Evolutionary conservation across 1,140 invertebrate genomes (phyloP).

Genomic region (Ceratina australensis): DNA sequence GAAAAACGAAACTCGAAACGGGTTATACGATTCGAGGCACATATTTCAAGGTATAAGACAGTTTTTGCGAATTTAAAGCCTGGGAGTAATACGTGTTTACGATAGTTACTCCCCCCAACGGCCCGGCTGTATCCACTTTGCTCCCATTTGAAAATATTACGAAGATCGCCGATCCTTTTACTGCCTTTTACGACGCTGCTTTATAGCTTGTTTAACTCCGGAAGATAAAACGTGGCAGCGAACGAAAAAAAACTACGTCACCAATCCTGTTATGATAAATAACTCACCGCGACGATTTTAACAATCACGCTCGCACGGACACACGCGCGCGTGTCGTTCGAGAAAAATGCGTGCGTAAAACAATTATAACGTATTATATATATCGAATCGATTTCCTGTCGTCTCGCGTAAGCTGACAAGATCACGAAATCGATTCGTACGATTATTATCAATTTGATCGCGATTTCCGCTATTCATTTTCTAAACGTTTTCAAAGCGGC

Average conservation of each 20-base stretch:
- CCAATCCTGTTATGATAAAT: not conserved
- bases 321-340: too few species aligned
- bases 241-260: not conserved
- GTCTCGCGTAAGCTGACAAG: not conserved
- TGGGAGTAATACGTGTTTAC: not conserved
- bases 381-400: not conserved
- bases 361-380: not conserved
- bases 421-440: conserved; percentile 14
- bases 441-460: conserved; percentile 34
- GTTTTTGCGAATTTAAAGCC: too few species aligned
- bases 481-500: conserved; percentile 12
- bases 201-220: conserved; percentile 4
- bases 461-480: not conserved
- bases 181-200: conserved; percentile 5
- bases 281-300: not conserved
- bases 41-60: too few species aligned
- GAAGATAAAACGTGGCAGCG: not conserved
- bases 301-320: too few species aligned
- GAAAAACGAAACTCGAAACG: too few species aligned
- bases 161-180: not conserved
- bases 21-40: too few species aligned
- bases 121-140: not conserved
- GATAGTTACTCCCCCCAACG: not conserved
- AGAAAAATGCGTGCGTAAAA: not conserved
- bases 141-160: not conserved